Evolutionary conservation across 2,888 invertebrate genomes (phyloP).

Genomic region (Andrena praecox): DNA sequence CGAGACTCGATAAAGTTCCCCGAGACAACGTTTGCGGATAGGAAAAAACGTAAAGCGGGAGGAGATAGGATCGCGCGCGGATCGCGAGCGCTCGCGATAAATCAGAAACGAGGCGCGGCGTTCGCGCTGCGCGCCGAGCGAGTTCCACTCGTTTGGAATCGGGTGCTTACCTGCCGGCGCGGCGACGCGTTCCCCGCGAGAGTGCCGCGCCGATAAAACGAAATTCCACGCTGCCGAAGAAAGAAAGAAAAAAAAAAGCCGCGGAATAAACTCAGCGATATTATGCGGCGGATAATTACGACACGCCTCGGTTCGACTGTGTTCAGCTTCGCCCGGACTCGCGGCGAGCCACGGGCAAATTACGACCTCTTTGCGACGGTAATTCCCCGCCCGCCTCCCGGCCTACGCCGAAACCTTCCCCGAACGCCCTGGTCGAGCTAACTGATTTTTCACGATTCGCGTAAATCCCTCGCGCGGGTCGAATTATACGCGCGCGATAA

Average conservation of each 20-base stretch:
- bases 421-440: constrained; percentile 14
- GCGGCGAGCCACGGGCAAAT: constrained; percentile 16
- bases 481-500: constrained; percentile 39
- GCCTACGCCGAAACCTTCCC: constrained; percentile 26
- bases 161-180: constrained; percentile 8
- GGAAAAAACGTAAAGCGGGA: neutral
- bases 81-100: constrained; percentile 26
- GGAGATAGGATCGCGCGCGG: neutral
- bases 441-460: constrained; percentile 49
- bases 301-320: constrained; percentile 13
- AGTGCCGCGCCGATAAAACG: constrained; percentile 48
- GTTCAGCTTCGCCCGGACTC: neutral
- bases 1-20: neutral
- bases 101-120: constrained; percentile 22
- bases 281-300: constrained; percentile 52
- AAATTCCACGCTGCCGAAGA: constrained; percentile 38
- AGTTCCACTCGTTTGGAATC: constrained; percentile 26
- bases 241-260: constrained; percentile 13
- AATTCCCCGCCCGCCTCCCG: constrained; percentile 21
- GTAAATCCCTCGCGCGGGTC: constrained; percentile 27
- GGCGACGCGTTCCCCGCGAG: neutral
- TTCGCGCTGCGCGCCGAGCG: neutral
- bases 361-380: constrained; percentile 22
- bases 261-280: constrained; percentile 47
- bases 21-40: neutral